Evolutionary conservation across 2,888 invertebrate species (phyloP).

Genomic region (Dasysyrphus albostriatus): DNA sequence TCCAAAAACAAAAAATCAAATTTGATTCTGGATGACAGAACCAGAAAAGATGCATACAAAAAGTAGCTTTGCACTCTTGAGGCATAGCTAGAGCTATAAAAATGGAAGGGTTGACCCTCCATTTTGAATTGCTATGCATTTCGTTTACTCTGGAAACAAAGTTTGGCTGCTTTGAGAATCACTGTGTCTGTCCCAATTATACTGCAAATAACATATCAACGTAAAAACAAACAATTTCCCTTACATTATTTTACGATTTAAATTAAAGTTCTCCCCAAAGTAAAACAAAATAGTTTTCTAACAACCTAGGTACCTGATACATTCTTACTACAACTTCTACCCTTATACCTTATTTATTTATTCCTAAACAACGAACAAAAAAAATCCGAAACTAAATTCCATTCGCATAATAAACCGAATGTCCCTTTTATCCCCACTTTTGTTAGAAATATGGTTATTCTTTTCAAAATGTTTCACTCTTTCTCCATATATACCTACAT

Average conservation of each 20-base stretch:
- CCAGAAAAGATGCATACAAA: no score
- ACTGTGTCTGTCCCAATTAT: no score
- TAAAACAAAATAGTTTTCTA: neutral
- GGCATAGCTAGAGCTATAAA: no score
- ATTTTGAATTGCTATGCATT: no score
- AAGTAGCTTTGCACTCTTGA: no score
- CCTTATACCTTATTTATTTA: neutral
- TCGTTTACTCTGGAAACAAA: no score
- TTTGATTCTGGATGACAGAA: no score
- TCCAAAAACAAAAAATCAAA: no score
- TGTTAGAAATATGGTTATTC: conserved; percentile 5
- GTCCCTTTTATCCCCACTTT: neutral
- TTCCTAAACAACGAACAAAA: neutral
- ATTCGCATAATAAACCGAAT: neutral
- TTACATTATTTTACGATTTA: neutral
- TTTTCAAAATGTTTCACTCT: conserved; percentile 2
- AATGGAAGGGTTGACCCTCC: no score
- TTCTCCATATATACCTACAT: neutral
- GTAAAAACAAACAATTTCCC: neutral
- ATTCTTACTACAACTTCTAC: neutral
- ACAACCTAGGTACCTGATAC: conserved; percentile 1
- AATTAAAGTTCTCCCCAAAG: neutral
- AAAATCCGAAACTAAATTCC: neutral
- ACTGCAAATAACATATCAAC: neutral
- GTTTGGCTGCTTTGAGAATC: no score